Evolutionary conservation across 2,797 vertebrate genomes (phyloP), one percentile per base, ranked within the genome.

Genomic region (Gallirallus australis): DNA sequence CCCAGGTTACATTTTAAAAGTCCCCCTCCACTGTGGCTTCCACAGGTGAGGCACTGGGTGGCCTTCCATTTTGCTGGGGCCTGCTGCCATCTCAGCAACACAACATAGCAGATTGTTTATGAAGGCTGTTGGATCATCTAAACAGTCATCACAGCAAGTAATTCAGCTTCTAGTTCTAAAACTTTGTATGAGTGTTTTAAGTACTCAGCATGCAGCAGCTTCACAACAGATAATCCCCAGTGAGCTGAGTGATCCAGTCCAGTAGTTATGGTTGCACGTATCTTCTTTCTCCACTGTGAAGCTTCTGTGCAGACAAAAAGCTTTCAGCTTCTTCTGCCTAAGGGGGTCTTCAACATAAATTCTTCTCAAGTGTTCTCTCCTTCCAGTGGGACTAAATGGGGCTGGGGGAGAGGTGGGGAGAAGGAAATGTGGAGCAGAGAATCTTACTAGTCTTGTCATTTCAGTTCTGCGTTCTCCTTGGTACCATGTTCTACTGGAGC

Each of bases 401-500:
- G 18, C 63, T 86, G 16, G 15, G 25, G n/a, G 19, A 72, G 42
- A 75, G 42, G 18, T 79, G 28, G 37, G 71, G 9, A 79, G 30
- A n/a, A 85, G 17, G 13, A 77, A 85, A n/a, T 9, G 31, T 24
- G 30, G 35, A 53, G 14, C 63, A 39, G 48, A 84, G 72, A 77
- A 94, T 48, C 33, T 77, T 68, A 72, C 19, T 8, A 33, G 3
- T 89, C 24, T 72, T 84, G 37, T 86, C 9, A 1, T 95, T 97
- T 87, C 94, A 98, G 98, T 98, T 98, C 90, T 98, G 96, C 1
- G 97, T 98, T 69, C 97, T 98, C 63, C 96, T 98, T 61, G 98
- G 97, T 54, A 97, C 98, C 91, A 98, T 98, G 98, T 98, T 98
- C 97, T 98, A 97, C 92, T 98, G 98, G 98, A 98, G 97, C 91